Evolutionary conservation across 2,113 vertebrate species (phyloP).

Genomic region (Corythornis cristatus): DNA sequence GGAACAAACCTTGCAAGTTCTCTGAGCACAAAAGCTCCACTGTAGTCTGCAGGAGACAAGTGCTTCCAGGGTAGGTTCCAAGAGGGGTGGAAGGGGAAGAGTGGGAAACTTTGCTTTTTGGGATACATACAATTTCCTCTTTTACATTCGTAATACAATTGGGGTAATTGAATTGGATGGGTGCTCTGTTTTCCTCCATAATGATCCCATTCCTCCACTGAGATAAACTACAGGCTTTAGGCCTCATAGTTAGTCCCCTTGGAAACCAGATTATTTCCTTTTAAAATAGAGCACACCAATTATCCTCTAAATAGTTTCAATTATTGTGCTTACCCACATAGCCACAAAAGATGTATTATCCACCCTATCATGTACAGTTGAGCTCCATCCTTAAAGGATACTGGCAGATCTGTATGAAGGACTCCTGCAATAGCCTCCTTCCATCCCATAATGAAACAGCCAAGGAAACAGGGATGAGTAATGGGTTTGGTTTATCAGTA

Average conservation of each 20-base stretch:
- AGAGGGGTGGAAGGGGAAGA: constrained; percentile 37
- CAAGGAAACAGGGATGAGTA: not conserved
- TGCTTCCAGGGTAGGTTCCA: constrained; percentile 46
- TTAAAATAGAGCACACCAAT: constrained; percentile 56
- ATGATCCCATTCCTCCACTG: constrained; percentile 26
- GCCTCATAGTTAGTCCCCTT: constrained; percentile 22
- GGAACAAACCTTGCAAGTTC: constrained; percentile 5
- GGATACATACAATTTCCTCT: constrained; percentile 59
- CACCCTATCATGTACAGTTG: constrained; percentile 30
- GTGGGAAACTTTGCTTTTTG: constrained; percentile 54
- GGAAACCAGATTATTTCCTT: constrained; percentile 55
- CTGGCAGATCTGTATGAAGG: not conserved
- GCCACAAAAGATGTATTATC: constrained; percentile 62
- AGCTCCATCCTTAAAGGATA: not conserved
- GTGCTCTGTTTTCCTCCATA: constrained; percentile 17
- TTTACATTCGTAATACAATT: constrained; percentile 45
- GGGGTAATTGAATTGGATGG: constrained; percentile 42
- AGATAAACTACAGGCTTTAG: constrained; percentile 49
- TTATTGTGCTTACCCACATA: constrained; percentile 41
- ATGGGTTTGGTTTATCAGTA: not conserved
- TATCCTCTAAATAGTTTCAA: constrained; percentile 23
- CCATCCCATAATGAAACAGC: not conserved
- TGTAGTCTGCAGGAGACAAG: constrained; percentile 36
- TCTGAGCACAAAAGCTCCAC: constrained; percentile 15
- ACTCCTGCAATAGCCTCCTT: not conserved